Percentiles rank a stretch among this genome's conserved stretches.
phyloP scores from a whole-genome alignment of 2,888 invertebrate genomes.

The Omphaloscelis lunosa region DNA sequence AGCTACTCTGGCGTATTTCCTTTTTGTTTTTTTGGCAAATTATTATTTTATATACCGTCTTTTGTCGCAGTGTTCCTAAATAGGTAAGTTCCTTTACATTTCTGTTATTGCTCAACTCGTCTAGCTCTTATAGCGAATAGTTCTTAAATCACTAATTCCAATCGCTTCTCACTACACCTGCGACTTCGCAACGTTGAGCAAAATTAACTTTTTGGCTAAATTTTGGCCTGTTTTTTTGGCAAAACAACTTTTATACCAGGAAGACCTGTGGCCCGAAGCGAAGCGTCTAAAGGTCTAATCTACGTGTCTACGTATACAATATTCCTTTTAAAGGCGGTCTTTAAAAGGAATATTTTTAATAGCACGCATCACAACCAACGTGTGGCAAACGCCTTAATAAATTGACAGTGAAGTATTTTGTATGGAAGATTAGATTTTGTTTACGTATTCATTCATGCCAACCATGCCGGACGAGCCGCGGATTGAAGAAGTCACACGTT shows the following conservation, averaged over 20 bases:
- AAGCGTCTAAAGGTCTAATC: conserved; percentile 88
- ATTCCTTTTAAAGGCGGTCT: conserved; percentile 78
- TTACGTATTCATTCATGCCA: conserved; percentile 87
- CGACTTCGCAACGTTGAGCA: conserved; percentile 64
- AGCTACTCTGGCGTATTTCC: conserved; percentile 79
- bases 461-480: conserved; percentile 75
- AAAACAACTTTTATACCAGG: conserved; percentile 79
- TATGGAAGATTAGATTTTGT: conserved; percentile 82
- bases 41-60: conserved; percentile 56
- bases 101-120: conserved; percentile 43
- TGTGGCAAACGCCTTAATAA: conserved; percentile 86
- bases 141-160: conserved; percentile 24
- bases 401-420: conserved; percentile 86
- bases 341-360: conserved; percentile 74
- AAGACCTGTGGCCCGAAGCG: conserved; percentile 88
- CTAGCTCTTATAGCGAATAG: conserved; percentile 23
- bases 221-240: conserved; percentile 87
- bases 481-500: conserved; percentile 34
- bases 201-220: conserved; percentile 68
- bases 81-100: conserved; percentile 31
- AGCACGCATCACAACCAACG: conserved; percentile 90
- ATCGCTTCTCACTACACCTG: conserved; percentile 34
- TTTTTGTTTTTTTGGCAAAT: conserved; percentile 66
- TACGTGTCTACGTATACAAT: conserved; percentile 85
- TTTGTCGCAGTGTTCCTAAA: conserved; percentile 53